A percentile compares a stretch with the other conserved stretches of the same genome.
phyloP scores from a whole-genome alignment of 1,140 invertebrate genomes.

The Temnothorax longispinosus region DNA sequence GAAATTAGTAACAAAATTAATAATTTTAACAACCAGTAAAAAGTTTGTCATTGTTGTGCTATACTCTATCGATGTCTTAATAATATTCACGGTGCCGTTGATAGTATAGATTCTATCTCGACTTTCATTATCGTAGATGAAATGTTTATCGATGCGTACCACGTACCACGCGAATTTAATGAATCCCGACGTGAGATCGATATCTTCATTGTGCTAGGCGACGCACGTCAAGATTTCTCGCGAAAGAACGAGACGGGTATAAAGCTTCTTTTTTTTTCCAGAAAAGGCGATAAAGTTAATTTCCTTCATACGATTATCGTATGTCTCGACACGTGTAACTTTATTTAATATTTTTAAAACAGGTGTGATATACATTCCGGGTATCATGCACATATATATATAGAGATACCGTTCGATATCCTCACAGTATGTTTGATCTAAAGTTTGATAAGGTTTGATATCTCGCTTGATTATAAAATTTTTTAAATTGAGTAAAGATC shows the following conservation, averaged over 20 bases:
- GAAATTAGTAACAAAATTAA: background rate
- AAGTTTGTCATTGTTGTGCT: background rate
- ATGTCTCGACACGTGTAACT: background rate
- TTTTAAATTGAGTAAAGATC: background rate
- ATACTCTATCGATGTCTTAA: background rate
- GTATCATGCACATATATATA: background rate
- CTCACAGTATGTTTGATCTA: background rate
- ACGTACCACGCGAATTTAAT: slow-evolving; percentile 32
- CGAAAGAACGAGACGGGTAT: slow-evolving; percentile 36
- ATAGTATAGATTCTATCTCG: slow-evolving; percentile 48
- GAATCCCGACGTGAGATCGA: slow-evolving; percentile 4
- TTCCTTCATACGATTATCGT: slow-evolving; percentile 2
- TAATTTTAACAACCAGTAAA: background rate
- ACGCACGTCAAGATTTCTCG: slow-evolving; percentile 12
- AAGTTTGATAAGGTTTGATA: background rate
- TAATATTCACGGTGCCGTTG: background rate
- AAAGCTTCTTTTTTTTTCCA: slow-evolving; percentile 42
- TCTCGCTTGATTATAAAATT: background rate
- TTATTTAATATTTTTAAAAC: slow-evolving; percentile 11
- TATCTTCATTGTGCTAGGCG: slow-evolving; percentile 12
- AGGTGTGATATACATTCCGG: background rate
- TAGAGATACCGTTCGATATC: background rate
- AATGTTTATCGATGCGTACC: slow-evolving; percentile 41
- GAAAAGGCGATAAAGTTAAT: slow-evolving; percentile 56
- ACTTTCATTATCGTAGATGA: slow-evolving; percentile 60